Evolutionary conservation across 2,888 invertebrate genomes (phyloP).

Genomic region (Cantharis flavilabris): DNA sequence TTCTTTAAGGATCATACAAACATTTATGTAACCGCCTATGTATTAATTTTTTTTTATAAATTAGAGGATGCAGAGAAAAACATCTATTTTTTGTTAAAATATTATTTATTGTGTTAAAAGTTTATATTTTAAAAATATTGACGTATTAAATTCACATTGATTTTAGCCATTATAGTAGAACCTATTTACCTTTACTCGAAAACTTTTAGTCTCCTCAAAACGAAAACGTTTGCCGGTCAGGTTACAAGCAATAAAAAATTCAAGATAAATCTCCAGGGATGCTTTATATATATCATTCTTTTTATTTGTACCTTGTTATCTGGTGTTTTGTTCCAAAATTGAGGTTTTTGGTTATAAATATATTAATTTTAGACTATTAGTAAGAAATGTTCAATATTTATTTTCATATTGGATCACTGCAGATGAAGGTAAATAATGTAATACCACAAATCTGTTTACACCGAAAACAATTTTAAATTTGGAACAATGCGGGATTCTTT

Average conservation of each 20-base stretch:
- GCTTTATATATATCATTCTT: conserved; percentile 22
- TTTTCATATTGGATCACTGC: neutral
- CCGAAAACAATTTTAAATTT: neutral
- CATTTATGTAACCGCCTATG: neutral
- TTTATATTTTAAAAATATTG: neutral
- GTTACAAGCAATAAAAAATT: conserved; percentile 25
- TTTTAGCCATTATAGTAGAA: conserved; percentile 4
- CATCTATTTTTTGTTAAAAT: neutral
- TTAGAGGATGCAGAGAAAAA: neutral
- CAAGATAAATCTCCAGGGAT: conserved; percentile 22
- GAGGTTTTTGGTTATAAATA: neutral
- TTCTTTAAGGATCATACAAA: neutral
- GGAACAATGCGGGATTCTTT: neutral
- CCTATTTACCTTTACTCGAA: conserved; percentile 15
- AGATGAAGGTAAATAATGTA: neutral
- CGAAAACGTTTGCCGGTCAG: conserved; percentile 22
- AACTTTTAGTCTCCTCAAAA: conserved; percentile 10
- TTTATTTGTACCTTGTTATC: conserved; percentile 22
- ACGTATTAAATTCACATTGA: neutral
- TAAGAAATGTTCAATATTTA: neutral
- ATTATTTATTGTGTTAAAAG: neutral
- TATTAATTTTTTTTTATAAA: neutral
- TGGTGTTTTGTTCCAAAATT: conserved; percentile 19
- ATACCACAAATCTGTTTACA: neutral
- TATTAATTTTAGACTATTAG: neutral